phyloP scores from a whole-genome alignment of 2,888 invertebrate species.

The Horisme vitalbata region DNA sequence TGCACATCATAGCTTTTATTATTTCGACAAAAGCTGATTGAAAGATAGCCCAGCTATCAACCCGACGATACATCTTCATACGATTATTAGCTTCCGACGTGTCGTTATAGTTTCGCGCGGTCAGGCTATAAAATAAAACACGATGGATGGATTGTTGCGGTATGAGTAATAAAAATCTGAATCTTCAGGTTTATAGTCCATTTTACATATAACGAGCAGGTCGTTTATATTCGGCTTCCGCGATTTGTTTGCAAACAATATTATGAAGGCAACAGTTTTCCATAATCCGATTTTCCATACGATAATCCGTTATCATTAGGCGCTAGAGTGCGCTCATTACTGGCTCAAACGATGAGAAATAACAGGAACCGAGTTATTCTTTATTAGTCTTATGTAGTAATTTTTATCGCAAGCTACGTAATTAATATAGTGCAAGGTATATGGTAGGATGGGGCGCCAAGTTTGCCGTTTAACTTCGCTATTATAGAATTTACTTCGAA shows the following conservation, averaged over 20 bases:
- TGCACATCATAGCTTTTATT: no score
- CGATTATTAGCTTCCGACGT: slow-evolving; percentile 9
- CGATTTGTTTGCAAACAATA: neutral
- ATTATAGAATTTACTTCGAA: no score
- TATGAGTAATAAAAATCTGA: slow-evolving; percentile 5
- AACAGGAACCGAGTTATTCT: neutral
- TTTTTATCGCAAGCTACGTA: no score
- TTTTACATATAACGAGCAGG: neutral
- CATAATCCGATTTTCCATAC: neutral
- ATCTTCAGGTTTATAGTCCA: neutral
- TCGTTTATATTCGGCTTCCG: neutral
- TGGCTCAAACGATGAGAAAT: slow-evolving; percentile 1
- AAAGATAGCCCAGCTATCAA: slow-evolving; percentile 1
- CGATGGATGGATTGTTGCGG: slow-evolving; percentile 10
- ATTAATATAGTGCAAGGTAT: no score
- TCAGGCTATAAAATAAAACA: slow-evolving; percentile 13
- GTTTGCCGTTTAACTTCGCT: no score
- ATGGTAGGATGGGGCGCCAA: no score
- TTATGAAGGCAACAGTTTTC: neutral
- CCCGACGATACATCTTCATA: slow-evolving; percentile 16
- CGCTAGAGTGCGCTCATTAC: slow-evolving; percentile 4
- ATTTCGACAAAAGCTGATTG: no score
- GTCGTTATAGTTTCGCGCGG: slow-evolving; percentile 14
- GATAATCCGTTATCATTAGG: slow-evolving; percentile 12
- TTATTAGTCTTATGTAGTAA: no score